A percentile compares a stretch with the other conserved stretches of the same genome.
Evolutionary conservation across 2,797 vertebrate species (phyloP).

Genomic region (Myotis myotis): DNA sequence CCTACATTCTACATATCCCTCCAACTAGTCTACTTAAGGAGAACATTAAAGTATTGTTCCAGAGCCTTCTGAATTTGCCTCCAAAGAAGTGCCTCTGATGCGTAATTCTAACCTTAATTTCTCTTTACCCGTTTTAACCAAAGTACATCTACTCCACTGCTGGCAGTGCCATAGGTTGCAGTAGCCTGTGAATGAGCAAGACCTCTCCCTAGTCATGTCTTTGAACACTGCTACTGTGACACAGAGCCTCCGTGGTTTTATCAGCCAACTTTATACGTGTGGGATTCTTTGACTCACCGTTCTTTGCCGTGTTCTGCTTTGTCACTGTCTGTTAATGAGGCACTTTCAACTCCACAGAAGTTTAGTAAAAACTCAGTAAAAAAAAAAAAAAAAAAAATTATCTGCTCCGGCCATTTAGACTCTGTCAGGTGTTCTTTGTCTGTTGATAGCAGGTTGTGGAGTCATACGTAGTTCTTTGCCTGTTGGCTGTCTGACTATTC

Average conservation of each 20-base stretch:
- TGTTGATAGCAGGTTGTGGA: neutral
- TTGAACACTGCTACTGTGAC: neutral
- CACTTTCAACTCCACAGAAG: neutral
- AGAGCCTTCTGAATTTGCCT: conserved; percentile 2
- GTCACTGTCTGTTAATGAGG: neutral
- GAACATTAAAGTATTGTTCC: neutral
- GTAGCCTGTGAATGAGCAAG: neutral
- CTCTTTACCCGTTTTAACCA: neutral
- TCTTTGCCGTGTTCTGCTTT: neutral
- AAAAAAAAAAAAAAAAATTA: neutral
- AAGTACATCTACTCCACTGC: neutral
- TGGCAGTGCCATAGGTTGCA: neutral
- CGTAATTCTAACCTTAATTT: neutral
- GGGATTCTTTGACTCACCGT: neutral
- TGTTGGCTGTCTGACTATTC: neutral
- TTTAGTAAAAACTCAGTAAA: neutral
- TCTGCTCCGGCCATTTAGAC: neutral
- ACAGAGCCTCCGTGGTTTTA: neutral
- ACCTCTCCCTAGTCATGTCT: neutral
- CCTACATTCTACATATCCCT: conserved; percentile 8
- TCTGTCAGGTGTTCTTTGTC: neutral
- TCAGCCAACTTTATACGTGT: neutral
- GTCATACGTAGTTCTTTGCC: neutral
- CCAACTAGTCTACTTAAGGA: neutral
- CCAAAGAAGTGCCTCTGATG: neutral